These are phyloP conservation scores for Varanus komodoensis DNA, from an alignment of 2,113 vertebrate genomes.

Conservation along the genomic window DNA sequence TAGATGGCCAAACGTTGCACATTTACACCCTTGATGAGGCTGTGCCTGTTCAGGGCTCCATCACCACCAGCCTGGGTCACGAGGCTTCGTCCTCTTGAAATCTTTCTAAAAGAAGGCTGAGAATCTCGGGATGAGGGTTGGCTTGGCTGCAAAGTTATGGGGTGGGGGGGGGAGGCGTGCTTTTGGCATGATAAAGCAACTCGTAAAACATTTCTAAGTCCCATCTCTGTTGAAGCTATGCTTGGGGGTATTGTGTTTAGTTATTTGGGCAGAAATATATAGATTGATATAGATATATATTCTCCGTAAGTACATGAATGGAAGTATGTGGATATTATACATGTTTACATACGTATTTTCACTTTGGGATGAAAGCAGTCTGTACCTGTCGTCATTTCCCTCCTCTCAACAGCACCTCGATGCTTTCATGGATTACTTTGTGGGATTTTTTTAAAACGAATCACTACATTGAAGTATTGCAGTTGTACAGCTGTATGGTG, in stretches of 20 bases:
- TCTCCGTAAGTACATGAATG: fast-evolving
- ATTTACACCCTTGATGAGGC: no score
- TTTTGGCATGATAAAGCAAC: neutral
- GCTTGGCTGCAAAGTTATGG: neutral
- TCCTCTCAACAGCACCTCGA: slow-evolving; percentile 51
- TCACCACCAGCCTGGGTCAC: neutral
- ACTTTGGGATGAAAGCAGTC: slow-evolving; percentile 4
- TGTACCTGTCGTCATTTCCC: neutral
- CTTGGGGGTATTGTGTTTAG: slow-evolving; percentile 17
- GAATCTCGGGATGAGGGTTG: no score
- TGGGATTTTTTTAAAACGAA: slow-evolving; percentile 44
- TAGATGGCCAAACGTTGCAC: no score
- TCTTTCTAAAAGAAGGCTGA: neutral
- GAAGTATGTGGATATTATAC: neutral
- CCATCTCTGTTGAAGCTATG: slow-evolving; percentile 32
- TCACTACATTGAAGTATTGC: slow-evolving; percentile 81
- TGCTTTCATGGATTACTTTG: slow-evolving; percentile 60
- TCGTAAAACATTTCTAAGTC: neutral
- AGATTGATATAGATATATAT: neutral
- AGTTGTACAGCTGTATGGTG: slow-evolving; percentile 71
- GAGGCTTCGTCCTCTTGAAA: no score
- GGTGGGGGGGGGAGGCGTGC: neutral
- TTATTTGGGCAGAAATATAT: neutral
- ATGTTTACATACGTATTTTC: neutral
- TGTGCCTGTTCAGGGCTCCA: neutral